Base-by-base conservation (phyloP, 2,888 invertebrate genomes). In the Eristalinus aeneus region DNA sequence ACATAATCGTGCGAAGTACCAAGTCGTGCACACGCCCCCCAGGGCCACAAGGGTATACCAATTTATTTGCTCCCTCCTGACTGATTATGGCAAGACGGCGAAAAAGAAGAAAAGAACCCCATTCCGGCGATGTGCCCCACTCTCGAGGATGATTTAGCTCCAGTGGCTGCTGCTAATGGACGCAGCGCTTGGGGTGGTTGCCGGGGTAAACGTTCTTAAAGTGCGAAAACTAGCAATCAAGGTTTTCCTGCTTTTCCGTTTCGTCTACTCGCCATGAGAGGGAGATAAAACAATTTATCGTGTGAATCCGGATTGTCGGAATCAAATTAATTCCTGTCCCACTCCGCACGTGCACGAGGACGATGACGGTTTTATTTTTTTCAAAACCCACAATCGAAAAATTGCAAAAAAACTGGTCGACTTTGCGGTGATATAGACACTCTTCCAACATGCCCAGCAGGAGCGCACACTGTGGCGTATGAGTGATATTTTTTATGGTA, bases 11-110 rank as follows among this genome's bases (percentile, higher is more conserved):
- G 63, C 73, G 63, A 73, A 74, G 68, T 60, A 54, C 39, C 36
- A 53, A 73, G 36, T 63, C 56, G 27, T 63, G 46, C 69, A 76
- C 32, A 54, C 71, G 74, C 46, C 16, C 46, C 16, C 8, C 16
- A 20, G 58, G 36, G 64, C 54, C 54, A 65, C 31, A 39, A 32
- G 63, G 74, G 39, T 16, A 58, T 39, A 75, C 60, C 54, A 64
- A 81, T 73, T 81, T 73, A 81, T 77, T 64, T 72, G 46, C 65
- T 77, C 63, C 58, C 58, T 73, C 16, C 68, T 69, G 58, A 77
- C 60, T 76, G 73, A 76, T 74, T 68, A 75, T 67, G 56, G 22
- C 27, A 46, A 54, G 39, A 9, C 46, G 54, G 69, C 53, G 12
- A 12, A 39, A 46, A 27, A 3, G 23, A 9, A 60, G 20, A 32